phyloP scores from a whole-genome alignment of 1,140 invertebrate genomes.

The Steinernema feltiae region DNA sequence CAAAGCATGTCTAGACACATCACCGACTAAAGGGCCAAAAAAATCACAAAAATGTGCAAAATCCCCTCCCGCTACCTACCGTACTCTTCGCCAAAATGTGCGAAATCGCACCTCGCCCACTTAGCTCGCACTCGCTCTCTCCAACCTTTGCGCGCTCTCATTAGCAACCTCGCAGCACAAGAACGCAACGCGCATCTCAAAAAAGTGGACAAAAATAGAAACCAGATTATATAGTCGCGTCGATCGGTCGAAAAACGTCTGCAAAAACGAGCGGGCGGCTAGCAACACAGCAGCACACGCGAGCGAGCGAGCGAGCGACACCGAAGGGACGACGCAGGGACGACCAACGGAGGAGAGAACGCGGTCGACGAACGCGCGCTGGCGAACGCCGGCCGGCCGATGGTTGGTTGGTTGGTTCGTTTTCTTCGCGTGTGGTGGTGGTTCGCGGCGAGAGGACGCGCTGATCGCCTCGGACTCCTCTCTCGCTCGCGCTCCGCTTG shows the following conservation, averaged over 20 bases:
- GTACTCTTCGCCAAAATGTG: no score
- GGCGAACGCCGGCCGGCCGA: background rate
- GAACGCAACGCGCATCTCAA: no score
- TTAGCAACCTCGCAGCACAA: no score
- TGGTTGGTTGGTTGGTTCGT: conserved; percentile 4
- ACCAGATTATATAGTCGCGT: conserved; percentile 15
- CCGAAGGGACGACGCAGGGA: background rate
- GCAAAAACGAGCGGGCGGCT: background rate
- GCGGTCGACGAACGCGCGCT: background rate
- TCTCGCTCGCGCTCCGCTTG: background rate
- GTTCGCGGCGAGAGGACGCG: no score
- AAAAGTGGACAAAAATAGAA: conserved; percentile 12
- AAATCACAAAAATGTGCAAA: no score
- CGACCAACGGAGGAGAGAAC: background rate
- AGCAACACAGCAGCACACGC: conserved; percentile 2
- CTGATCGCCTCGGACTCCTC: no score
- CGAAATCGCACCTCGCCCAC: no score
- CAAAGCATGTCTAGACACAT: no score
- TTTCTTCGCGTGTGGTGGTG: no score
- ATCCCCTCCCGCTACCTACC: no score
- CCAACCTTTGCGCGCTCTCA: background rate
- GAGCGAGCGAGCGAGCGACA: background rate
- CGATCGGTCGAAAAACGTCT: conserved; percentile 4
- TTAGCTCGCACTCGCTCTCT: background rate
- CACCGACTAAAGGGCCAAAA: no score